These are phyloP conservation scores for Theristicus caerulescens DNA, from an alignment of 2,113 vertebrate genomes.

Conservation along the genomic window DNA sequence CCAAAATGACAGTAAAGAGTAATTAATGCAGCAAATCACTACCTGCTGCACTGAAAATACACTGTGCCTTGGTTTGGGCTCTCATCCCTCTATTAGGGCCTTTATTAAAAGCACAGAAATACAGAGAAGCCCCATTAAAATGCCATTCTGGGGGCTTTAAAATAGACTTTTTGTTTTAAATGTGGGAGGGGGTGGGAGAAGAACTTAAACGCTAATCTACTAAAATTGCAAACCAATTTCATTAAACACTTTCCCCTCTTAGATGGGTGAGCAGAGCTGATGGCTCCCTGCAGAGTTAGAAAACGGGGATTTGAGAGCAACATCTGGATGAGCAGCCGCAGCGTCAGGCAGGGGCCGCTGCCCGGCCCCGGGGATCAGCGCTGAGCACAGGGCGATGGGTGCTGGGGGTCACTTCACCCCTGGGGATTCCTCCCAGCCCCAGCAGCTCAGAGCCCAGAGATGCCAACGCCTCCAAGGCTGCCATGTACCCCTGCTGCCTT, in stretches of 20 bases:
- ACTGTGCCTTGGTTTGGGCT: background rate
- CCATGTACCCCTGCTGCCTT: background rate
- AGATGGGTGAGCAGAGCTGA: background rate
- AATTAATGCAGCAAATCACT: background rate
- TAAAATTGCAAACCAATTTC: background rate
- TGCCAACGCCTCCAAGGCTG: fast-evolving
- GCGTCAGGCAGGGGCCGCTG: background rate
- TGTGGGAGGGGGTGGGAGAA: slow-evolving; percentile 3
- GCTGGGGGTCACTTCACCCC: background rate
- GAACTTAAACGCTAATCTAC: background rate
- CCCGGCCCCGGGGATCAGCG: fast-evolving
- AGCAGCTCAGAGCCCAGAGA: background rate
- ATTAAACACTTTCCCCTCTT: background rate
- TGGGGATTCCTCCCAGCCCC: background rate
- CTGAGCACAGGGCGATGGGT: no score
- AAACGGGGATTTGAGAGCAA: background rate
- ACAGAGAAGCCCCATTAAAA: slow-evolving; percentile 41
- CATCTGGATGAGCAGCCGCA: background rate
- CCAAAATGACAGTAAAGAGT: background rate
- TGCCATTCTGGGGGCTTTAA: slow-evolving; percentile 41
- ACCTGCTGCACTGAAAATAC: background rate
- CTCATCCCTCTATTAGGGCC: background rate
- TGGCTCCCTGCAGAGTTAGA: background rate
- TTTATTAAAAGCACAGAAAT: background rate
- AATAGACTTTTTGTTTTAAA: slow-evolving; percentile 26